These are phyloP conservation scores for Netelia melanura DNA, from an alignment of 2,888 invertebrate species.

Conservation along the genomic window DNA sequence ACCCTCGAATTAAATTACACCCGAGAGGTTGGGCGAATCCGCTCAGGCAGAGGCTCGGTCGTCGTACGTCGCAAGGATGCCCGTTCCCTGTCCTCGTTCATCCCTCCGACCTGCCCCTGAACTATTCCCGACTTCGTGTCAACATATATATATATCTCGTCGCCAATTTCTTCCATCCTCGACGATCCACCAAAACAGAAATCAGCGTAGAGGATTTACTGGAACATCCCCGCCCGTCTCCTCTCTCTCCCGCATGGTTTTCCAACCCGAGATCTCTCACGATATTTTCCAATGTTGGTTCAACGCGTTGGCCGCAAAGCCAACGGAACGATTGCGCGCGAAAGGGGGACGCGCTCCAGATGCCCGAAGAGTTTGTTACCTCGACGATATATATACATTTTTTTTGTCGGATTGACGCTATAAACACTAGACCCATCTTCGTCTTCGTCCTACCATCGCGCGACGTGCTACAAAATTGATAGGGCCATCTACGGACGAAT, in stretches of 20 bases:
- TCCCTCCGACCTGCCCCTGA: conserved; percentile 33
- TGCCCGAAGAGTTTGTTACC: conserved; percentile 1
- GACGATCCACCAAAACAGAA: conserved; percentile 34
- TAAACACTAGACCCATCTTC: not conserved
- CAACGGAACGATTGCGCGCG: conserved; percentile 12
- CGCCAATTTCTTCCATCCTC: conserved; percentile 49
- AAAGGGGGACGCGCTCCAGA: not conserved
- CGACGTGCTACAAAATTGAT: conserved; percentile 12
- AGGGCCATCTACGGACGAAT: not conserved
- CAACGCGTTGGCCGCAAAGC: conserved; percentile 24
- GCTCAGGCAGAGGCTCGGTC: conserved; percentile 48
- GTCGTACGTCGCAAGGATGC: conserved; percentile 43
- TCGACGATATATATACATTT: not conserved
- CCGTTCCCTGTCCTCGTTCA: conserved; percentile 45
- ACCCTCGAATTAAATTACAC: conserved; percentile 78
- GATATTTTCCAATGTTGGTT: conserved; percentile 26
- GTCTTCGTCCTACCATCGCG: not conserved
- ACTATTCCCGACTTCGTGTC: conserved; percentile 32
- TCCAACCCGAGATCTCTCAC: conserved; percentile 22
- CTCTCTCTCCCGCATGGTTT: not conserved
- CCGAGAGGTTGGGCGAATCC: conserved; percentile 71
- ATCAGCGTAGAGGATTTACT: conserved; percentile 12
- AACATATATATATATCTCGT: conserved; percentile 10
- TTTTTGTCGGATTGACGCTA: not conserved
- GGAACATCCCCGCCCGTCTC: conserved; percentile 15